Percentiles rank a stretch among this genome's conserved stretches.
Evolutionary conservation across 2,797 vertebrate species (phyloP).

Genomic region (Furcifer pardalis): DNA sequence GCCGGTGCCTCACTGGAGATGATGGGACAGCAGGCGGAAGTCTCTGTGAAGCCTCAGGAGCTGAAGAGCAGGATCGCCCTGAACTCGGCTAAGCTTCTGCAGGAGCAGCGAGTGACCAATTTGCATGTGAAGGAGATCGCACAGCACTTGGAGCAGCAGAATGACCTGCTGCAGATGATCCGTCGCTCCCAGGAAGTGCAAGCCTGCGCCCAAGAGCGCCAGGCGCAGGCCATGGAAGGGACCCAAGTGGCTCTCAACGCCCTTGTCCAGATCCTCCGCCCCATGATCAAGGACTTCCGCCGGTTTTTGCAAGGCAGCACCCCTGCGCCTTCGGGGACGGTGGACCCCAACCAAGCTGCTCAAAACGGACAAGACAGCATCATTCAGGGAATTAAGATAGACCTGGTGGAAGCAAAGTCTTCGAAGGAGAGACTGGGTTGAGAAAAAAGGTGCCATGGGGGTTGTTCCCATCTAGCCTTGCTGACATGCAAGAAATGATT

Average conservation of each 20-base stretch:
- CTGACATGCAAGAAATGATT: constrained; percentile 19
- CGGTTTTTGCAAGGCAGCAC: constrained; percentile 89
- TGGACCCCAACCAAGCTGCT: constrained; percentile 70
- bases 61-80: constrained; percentile 95
- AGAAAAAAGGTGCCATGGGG: neutral
- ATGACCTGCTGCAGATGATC: constrained; percentile 93
- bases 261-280: constrained; percentile 92
- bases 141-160: constrained; percentile 95
- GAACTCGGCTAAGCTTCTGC: constrained; percentile 93
- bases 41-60: constrained; percentile 89
- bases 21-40: constrained; percentile 81
- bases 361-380: constrained; percentile 66
- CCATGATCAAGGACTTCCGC: constrained; percentile 92
- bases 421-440: neutral
- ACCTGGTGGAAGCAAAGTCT: neutral
- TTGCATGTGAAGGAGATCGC: constrained; percentile 94
- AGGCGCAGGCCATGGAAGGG: constrained; percentile 95
- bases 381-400: constrained; percentile 61
- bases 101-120: constrained; percentile 96
- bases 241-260: constrained; percentile 92
- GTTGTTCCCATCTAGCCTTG: neutral
- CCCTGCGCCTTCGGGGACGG: constrained; percentile 44
- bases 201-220: constrained; percentile 92
- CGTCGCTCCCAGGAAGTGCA: constrained; percentile 94
- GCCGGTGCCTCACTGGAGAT: constrained; percentile 87